Evolutionary conservation across 2,797 vertebrate genomes (phyloP).

Genomic region (Selene dorsalis): DNA sequence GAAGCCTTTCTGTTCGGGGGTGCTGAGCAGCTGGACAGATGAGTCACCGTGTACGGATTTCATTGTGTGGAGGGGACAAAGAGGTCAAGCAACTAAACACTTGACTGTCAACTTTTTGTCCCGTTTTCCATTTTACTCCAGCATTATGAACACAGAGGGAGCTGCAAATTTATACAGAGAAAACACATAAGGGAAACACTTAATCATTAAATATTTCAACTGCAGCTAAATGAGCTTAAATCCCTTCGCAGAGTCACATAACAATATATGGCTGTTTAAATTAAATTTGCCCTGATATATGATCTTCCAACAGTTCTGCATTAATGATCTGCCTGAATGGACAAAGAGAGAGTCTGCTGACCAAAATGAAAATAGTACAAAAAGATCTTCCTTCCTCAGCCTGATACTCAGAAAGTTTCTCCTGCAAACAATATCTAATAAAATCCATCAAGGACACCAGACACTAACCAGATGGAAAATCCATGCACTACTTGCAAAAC

Average conservation of each 20-base stretch:
- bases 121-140: slow-evolving; percentile 11
- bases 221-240: slow-evolving; percentile 3
- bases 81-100: slow-evolving; percentile 24
- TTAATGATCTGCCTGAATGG: slow-evolving; percentile 3
- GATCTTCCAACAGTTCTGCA: background rate
- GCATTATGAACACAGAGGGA: background rate
- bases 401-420: background rate
- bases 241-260: background rate
- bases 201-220: background rate
- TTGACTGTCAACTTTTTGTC: slow-evolving; percentile 12
- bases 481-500: slow-evolving; percentile 2
- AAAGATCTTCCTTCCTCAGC: background rate
- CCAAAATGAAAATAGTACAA: background rate
- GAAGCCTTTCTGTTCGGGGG: slow-evolving; percentile 60
- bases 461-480: slow-evolving; percentile 3
- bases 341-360: background rate
- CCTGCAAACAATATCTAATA: background rate
- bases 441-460: background rate
- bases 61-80: slow-evolving; percentile 26
- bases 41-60: slow-evolving; percentile 61
- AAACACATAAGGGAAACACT: slow-evolving; percentile 1
- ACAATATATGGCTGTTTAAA: slow-evolving; percentile 1
- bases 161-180: background rate
- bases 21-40: slow-evolving; percentile 72
- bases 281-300: background rate